Evolutionary conservation across 92 coral and sea anemone species (phyloP).

Genomic region (Plumapathes pennacea): DNA sequence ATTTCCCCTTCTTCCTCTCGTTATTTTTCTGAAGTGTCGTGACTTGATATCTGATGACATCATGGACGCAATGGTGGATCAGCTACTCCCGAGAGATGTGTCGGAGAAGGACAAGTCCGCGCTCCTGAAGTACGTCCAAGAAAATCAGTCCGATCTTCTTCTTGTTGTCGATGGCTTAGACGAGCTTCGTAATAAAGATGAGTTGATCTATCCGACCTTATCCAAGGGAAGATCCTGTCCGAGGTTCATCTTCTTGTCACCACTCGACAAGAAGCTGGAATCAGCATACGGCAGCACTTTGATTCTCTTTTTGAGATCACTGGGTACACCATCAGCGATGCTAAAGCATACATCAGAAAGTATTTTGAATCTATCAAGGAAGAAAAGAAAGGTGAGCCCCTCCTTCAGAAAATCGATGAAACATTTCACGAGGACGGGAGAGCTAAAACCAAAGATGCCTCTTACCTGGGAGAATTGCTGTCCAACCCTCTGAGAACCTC

Average conservation of each 20-base stretch:
- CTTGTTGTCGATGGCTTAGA: conserved; percentile 42
- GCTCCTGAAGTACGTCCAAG: conserved; percentile 3
- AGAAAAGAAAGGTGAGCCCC: not conserved
- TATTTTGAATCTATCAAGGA: no score
- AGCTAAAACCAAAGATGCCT: no score
- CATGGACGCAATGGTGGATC: conserved; percentile 29
- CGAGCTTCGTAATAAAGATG: conserved; percentile 11
- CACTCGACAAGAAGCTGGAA: conserved; percentile 32
- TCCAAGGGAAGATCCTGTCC: not conserved
- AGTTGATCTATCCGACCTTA: no score
- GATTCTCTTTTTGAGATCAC: conserved; percentile 26
- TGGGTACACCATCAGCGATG: conserved; percentile 13
- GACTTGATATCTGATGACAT: conserved; percentile 12
- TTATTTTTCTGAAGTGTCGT: conserved; percentile 20
- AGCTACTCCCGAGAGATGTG: conserved; percentile 18
- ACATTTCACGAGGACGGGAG: not conserved
- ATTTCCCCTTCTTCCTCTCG: conserved; percentile 11
- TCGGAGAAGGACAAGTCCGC: not conserved
- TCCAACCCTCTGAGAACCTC: conserved; percentile 28
- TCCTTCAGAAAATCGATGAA: not conserved
- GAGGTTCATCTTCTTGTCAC: conserved; percentile 15
- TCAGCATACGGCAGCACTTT: conserved; percentile 7
- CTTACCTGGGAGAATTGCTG: conserved; percentile 6
- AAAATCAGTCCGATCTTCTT: conserved; percentile 12
- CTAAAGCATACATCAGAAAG: conserved; percentile 4